A percentile compares a stretch with the other conserved stretches of the same genome.
These are phyloP conservation scores for Noctua janthe DNA, from an alignment of 2,888 invertebrate species.

Conservation along the genomic window DNA sequence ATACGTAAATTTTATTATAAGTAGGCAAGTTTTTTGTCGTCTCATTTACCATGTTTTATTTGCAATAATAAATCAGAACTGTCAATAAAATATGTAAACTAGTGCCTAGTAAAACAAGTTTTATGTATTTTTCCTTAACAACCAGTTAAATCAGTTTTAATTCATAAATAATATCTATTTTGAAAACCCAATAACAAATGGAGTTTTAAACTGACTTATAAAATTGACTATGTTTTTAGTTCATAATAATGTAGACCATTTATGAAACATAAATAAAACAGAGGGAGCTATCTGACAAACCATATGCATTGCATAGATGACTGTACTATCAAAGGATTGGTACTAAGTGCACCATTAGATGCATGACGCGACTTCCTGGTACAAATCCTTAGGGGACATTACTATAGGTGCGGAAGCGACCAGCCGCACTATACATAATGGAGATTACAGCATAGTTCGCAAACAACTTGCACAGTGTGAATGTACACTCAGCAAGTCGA, in stretches of 20 bases:
- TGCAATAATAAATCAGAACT: conserved; percentile 27
- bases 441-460: not conserved
- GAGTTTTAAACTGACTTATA: not conserved
- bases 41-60: conserved; percentile 16
- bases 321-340: conserved; percentile 18
- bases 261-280: not conserved
- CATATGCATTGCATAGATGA: not conserved
- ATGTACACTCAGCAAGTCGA: conserved; percentile 24
- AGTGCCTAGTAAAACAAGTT: conserved; percentile 2
- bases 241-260: not conserved
- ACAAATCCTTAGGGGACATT: conserved; percentile 2
- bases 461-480: conserved; percentile 14
- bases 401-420: conserved; percentile 9
- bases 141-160: conserved; percentile 11
- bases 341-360: conserved; percentile 30
- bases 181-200: not conserved
- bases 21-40: not conserved
- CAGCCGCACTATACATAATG: not conserved
- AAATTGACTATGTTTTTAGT: not conserved
- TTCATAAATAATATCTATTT: not conserved
- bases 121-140: conserved; percentile 2
- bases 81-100: conserved; percentile 11
- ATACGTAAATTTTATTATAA: not conserved
- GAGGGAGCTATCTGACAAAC: conserved; percentile 14
- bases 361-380: conserved; percentile 39